Evolutionary conservation across 2,888 invertebrate genomes (phyloP), one percentile per base, ranked within the genome.

Genomic region (Exocentrus adspersus): DNA sequence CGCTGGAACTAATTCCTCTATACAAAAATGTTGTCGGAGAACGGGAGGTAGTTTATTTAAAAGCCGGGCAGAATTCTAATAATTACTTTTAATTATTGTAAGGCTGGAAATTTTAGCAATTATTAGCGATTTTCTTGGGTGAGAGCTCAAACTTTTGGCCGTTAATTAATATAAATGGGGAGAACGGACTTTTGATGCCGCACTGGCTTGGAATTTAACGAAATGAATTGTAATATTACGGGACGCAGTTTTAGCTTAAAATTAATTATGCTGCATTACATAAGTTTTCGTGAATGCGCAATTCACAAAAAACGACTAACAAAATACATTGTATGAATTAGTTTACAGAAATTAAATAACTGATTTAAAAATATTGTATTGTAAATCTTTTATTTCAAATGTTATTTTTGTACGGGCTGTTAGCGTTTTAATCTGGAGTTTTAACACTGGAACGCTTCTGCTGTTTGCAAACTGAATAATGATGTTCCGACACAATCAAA

Each of bases 81-180:
- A 58, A 48, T 58, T 30, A 28, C 58, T 37, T 16, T 58, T 58
- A 58, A 58, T 48, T 58, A 58, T 24, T 37, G 10, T 37, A 20
- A 20, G 37, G 48, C 41, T 48, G 58, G 21, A 19, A 30, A 48
- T 46, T 58, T 57, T 58, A 37, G 48, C 48, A 48, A 58, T 58
- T 48, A 48, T 58, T 58, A 28, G 48, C 48, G 58, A 58, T 58
- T 58, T 58, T 58, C 58, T 58, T 56, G 24, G 43, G 43, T 43
- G 56, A 17, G 14, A 42, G 24, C 43, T 28, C 20, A 16, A 58
- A 58, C 48, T 58, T 58, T 58, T 50, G 24, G 42, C 19, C 59
- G 59, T 59, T 63, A 63, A 63, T 63, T 63, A 63, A 63, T 63
- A 59, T 54, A 63, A 63, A 63, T 60, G 63, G 48, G 24, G 58